Conservation (phyloP, 1,140 invertebrate species). For the Megathymus violae region DNA sequence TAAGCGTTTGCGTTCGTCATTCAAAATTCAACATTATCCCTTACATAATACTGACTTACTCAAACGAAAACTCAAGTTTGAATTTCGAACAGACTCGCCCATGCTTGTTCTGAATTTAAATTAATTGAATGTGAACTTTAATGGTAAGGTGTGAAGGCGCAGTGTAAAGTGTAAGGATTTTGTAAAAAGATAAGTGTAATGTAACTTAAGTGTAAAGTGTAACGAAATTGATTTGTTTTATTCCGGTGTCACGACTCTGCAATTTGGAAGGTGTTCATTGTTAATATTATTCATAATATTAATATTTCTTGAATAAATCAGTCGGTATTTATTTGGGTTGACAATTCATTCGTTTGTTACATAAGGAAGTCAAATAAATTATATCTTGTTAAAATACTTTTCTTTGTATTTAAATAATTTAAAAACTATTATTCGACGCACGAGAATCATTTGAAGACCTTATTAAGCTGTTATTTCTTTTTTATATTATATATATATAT, state of each 20-base stretch:
- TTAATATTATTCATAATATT: constrained; percentile 23
- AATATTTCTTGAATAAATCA: constrained; percentile 26
- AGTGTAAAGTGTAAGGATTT: constrained; percentile 19
- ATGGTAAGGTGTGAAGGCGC: not conserved
- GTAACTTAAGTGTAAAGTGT: constrained; percentile 33
- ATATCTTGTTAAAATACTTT: no score
- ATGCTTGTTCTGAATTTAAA: not conserved
- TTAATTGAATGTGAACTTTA: constrained; percentile 19
- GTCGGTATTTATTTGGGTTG: constrained; percentile 10
- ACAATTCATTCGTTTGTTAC: constrained; percentile 3
- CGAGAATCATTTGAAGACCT: no score
- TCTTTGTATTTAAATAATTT: no score
- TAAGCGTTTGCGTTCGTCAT: not conserved
- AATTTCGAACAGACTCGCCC: constrained; percentile 12
- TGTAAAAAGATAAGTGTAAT: constrained; percentile 34
- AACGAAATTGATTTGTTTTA: constrained; percentile 35
- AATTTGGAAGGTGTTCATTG: constrained; percentile 27
- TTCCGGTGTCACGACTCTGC: constrained; percentile 22
- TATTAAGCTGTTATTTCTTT: no score
- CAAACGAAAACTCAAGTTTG: not conserved
- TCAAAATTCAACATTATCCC: constrained; percentile 14
- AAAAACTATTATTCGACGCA: no score
- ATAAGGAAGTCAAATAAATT: not conserved
- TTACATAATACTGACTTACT: not conserved
- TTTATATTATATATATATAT: no score